Conservation (phyloP, 2,888 invertebrate genomes). For the Eupsilia transversa region DNA sequence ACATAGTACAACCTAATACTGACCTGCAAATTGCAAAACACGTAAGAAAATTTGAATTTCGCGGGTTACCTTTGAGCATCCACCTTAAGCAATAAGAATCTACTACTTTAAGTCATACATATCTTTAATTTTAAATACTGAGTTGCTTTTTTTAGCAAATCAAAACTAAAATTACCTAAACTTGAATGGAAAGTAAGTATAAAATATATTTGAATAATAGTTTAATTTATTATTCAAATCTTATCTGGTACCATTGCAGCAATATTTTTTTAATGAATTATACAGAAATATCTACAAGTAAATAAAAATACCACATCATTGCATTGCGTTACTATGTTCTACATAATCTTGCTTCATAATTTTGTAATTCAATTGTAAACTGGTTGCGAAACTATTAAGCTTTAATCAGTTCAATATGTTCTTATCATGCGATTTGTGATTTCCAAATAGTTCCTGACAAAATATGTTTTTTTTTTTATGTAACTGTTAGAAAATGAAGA, state of each 20-base stretch:
- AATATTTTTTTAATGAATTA: background rate
- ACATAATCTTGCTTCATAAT: slow-evolving; percentile 48
- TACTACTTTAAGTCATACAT: background rate
- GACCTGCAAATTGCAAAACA: too few relatives aligned
- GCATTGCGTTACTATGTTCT: slow-evolving; percentile 10
- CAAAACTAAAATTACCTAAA: slow-evolving; percentile 1
- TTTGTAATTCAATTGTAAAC: slow-evolving; percentile 49
- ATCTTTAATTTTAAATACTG: slow-evolving; percentile 1
- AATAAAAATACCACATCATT: slow-evolving; percentile 7
- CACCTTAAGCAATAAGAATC: background rate
- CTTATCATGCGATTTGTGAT: slow-evolving; percentile 56
- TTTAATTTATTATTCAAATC: slow-evolving; percentile 17
- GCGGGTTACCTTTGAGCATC: too few relatives aligned
- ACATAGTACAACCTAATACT: too few relatives aligned
- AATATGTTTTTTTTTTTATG: slow-evolving; percentile 24
- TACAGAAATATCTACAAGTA: background rate
- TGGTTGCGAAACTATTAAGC: slow-evolving; percentile 46
- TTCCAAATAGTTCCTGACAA: slow-evolving; percentile 34
- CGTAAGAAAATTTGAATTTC: too few relatives aligned
- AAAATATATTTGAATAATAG: background rate
- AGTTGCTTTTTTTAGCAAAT: background rate
- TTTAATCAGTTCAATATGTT: slow-evolving; percentile 57
- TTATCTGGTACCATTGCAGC: background rate
- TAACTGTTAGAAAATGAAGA: background rate
- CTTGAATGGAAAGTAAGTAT: background rate